Conservation (phyloP, 2,113 vertebrate genomes). For the Engraulis encrasicolus region DNA sequence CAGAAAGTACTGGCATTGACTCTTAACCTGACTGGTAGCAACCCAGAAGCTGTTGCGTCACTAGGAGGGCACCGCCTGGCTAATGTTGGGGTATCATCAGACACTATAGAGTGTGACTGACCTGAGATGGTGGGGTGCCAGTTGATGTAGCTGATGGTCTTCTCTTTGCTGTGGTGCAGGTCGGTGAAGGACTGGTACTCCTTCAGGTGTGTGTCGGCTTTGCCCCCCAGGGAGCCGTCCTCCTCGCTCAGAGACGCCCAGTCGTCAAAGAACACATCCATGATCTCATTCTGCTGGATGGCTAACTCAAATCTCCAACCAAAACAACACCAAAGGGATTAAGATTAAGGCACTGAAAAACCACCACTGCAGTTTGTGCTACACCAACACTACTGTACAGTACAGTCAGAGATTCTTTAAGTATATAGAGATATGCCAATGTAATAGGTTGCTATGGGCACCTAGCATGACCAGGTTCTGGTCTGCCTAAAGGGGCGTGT, state of each 20-base stretch:
- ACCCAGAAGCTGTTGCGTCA: too few species aligned
- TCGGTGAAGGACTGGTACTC: constrained; percentile 84
- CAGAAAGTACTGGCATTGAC: too few species aligned
- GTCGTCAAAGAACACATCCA: constrained; percentile 84
- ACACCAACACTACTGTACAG: too few species aligned
- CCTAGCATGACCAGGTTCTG: too few species aligned
- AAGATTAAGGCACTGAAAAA: not conserved
- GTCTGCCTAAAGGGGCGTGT: too few species aligned
- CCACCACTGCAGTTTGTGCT: not conserved
- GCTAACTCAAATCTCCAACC: constrained; percentile 80
- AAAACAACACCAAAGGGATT: not conserved
- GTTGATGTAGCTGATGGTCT: constrained; percentile 79
- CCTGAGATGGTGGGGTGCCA: constrained; percentile 91
- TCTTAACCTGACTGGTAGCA: too few species aligned
- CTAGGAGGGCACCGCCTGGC: too few species aligned
- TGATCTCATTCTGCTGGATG: constrained; percentile 88
- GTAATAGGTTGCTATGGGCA: too few species aligned
- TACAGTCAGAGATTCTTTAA: too few species aligned
- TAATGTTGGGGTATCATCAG: too few species aligned
- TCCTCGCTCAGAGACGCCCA: constrained; percentile 79
- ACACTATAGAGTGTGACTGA: constrained; percentile 63
- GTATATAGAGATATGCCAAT: too few species aligned
- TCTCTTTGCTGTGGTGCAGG: constrained; percentile 74
- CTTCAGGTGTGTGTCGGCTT: constrained; percentile 75
- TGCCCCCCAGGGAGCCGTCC: constrained; percentile 68